phyloP scores from a whole-genome alignment of 2,888 invertebrate species.

The Trichogramma dendrolimi region DNA sequence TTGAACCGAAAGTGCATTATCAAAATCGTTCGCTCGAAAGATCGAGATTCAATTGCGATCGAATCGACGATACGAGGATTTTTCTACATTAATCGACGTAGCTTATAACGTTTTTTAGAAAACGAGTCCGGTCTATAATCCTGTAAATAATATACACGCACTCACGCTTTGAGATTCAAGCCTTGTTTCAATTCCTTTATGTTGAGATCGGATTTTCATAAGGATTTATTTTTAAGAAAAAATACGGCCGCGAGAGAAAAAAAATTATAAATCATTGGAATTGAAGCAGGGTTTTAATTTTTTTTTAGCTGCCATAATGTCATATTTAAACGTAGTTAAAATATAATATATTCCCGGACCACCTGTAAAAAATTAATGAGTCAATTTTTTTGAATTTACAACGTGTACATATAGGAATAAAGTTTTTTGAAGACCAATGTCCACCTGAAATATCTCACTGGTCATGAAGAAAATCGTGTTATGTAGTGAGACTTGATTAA shows the following conservation, averaged over 20 bases:
- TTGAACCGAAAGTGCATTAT: slow-evolving; percentile 52
- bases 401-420: no score
- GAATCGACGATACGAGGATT: slow-evolving; percentile 36
- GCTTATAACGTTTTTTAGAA: neutral
- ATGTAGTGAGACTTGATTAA: no score
- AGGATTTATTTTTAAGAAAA: neutral
- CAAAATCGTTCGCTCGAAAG: slow-evolving; percentile 37
- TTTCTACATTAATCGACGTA: slow-evolving; percentile 43
- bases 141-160: slow-evolving; percentile 13
- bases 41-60: slow-evolving; percentile 34
- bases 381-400: neutral
- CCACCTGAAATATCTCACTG: no score
- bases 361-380: slow-evolving; percentile 22
- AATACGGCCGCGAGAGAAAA: neutral
- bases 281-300: slow-evolving; percentile 21
- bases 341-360: slow-evolving; percentile 31
- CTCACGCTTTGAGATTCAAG: slow-evolving; percentile 7
- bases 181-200: slow-evolving; percentile 14
- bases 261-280: slow-evolving; percentile 7
- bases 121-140: slow-evolving; percentile 9
- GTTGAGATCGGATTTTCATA: neutral
- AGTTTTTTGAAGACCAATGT: no score
- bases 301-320: slow-evolving; percentile 4
- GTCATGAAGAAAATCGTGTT: no score
- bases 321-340: slow-evolving; percentile 12